Evolutionary conservation across 2,888 invertebrate genomes (phyloP), one percentile per base, ranked within the genome.

Genomic region (Keiferia lycopersicella): DNA sequence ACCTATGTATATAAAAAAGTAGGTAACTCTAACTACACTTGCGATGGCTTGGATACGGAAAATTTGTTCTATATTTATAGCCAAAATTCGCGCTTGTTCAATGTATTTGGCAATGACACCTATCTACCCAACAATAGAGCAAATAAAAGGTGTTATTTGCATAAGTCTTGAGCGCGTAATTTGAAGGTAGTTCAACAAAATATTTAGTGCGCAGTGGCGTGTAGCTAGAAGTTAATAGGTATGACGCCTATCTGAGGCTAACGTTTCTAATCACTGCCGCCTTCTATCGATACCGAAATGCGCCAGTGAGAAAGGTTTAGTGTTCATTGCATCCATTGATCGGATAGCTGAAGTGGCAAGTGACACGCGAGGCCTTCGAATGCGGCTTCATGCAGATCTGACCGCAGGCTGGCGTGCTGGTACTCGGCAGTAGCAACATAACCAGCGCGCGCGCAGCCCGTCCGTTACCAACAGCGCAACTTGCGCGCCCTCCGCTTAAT

Each of bases 371-470:
- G 79, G 78, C 79, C 82, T 82, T 81, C 78, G 69, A 76, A 73
- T 73, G 75, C 73, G 73, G 72, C 71, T 22, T 0, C 8, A 77
- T 76, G 76, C 77, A 75, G 76, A 76, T 77, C 75, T 75, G 73
- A 67, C 69, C 64, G 69, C 66, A 61, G 65, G 30, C 16, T n/a
- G 56, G 22, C 51, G 51, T 18, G n/a, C 62, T 65, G 65, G 65
- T 16, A 34, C 34, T 34, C 11, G 45, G n/a, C 45, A 88, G 89
- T 88, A 82, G 80, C 77, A 75, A 77, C 74, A 82, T 83, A 79
- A 76, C 81, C 71, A 72, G 82, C 89, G 87, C 79, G 74, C 82
- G 84, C 87, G 87, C 86, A 83, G 58, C 78, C 72, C 87, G 87
- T 80, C 72, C 87, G 87, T 80, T 61, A 65, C 67, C 70, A 63